These are phyloP conservation scores for Echeneis naucrates DNA, from an alignment of 2,797 vertebrate species.

Conservation along the genomic window DNA sequence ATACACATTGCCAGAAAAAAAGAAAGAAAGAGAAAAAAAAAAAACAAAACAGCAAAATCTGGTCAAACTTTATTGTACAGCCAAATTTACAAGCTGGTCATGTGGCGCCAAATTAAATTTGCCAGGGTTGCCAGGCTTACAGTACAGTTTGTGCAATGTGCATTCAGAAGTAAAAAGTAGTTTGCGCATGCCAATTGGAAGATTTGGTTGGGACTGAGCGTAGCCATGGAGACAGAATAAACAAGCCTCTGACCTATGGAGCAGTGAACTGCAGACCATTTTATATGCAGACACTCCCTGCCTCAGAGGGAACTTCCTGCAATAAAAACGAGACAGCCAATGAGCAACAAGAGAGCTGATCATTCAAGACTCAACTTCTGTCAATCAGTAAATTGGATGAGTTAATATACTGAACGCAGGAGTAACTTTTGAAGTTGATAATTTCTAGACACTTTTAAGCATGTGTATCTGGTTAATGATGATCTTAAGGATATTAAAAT, in stretches of 20 bases:
- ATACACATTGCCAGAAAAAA: conserved; percentile 85
- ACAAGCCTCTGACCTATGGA: conserved; percentile 99
- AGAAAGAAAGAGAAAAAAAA: too few relatives aligned
- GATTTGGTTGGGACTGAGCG: conserved; percentile 96
- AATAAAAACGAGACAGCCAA: conserved; percentile 99
- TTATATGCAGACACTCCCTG: conserved; percentile 99
- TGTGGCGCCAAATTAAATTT: conserved; percentile 79
- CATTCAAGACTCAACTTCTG: conserved; percentile 94
- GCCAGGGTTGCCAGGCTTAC: conserved; percentile 73
- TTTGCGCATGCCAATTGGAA: conserved; percentile 89
- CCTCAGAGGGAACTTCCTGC: conserved; percentile 99
- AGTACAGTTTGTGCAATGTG: conserved; percentile 85
- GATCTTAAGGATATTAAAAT: conserved; percentile 66
- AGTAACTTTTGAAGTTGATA: conserved; percentile 70
- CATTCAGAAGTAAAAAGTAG: conserved; percentile 84
- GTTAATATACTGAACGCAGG: conserved; percentile 68
- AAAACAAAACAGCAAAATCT: conserved; percentile 78
- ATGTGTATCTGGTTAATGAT: conserved; percentile 70
- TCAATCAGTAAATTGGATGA: conserved; percentile 80
- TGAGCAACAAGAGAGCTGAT: conserved; percentile 99
- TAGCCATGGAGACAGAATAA: conserved; percentile 99
- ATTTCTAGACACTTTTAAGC: conserved; percentile 74
- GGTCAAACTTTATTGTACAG: conserved; percentile 79
- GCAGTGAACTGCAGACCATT: conserved; percentile 99
- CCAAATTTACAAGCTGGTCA: conserved; percentile 82